phyloP scores from a whole-genome alignment of 2,797 vertebrate genomes.

The Hirundo rustica region DNA sequence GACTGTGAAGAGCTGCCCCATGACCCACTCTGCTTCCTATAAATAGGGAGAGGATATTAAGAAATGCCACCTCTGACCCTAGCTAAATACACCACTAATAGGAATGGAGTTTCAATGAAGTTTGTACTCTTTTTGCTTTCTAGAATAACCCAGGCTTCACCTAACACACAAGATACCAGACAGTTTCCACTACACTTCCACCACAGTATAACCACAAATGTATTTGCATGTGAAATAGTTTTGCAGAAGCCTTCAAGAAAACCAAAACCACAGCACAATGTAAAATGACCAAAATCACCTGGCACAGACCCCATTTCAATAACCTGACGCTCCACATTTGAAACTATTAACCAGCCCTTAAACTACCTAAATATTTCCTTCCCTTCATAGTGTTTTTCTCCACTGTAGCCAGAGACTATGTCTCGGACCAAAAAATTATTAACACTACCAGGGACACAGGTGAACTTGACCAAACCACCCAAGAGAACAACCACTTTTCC shows the following conservation, averaged over 20 bases:
- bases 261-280: not conserved
- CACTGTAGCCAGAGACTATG: not conserved
- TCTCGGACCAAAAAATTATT: not conserved
- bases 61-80: fast-evolving
- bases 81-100: not conserved
- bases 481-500: not conserved
- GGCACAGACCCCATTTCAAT: not conserved
- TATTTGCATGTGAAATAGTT: not conserved
- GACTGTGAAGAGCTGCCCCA: not conserved
- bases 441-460: not conserved
- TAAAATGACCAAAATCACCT: not conserved
- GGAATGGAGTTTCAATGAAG: not conserved
- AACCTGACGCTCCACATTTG: not conserved
- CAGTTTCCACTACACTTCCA: not conserved
- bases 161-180: not conserved
- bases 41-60: fast-evolving
- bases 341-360: not conserved
- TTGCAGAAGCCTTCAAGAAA: not conserved
- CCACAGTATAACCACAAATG: not conserved
- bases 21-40: not conserved
- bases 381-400: not conserved
- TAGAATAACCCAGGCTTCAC: not conserved
- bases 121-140: not conserved
- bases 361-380: not conserved
- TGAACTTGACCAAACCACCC: not conserved